These are phyloP conservation scores for Cotesia glomerata DNA, from an alignment of 1,140 invertebrate genomes.

Conservation along the genomic window DNA sequence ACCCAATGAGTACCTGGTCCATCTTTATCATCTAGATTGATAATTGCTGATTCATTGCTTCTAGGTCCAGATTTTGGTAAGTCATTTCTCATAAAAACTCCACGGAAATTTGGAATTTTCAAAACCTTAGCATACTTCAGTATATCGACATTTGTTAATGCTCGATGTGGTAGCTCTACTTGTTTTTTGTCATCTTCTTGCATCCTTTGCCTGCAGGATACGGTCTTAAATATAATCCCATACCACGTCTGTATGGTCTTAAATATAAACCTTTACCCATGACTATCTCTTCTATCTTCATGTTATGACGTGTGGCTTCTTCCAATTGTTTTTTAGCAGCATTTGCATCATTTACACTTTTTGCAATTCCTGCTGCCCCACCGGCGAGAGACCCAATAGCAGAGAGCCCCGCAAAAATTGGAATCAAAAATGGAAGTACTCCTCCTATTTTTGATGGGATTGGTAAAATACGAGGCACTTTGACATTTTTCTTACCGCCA, in stretches of 20 bases:
- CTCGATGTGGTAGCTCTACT: constrained; percentile 24
- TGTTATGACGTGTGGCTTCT: constrained; percentile 39
- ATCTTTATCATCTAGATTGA: constrained; percentile 29
- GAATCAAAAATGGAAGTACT: constrained; percentile 16
- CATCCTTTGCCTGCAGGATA: background rate
- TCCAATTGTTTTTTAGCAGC: constrained; percentile 40
- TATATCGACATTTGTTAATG: constrained; percentile 40
- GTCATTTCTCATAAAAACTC: constrained; percentile 41
- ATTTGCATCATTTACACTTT: constrained; percentile 38
- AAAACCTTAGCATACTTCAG: constrained; percentile 30
- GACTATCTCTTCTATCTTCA: constrained; percentile 46
- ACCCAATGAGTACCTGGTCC: constrained; percentile 43
- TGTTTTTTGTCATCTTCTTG: constrained; percentile 16
- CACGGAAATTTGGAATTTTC: constrained; percentile 38
- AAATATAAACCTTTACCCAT: constrained; percentile 44
- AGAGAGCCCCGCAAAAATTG: constrained; percentile 28
- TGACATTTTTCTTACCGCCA: constrained; percentile 1
- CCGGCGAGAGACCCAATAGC: constrained; percentile 25
- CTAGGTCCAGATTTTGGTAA: constrained; percentile 31
- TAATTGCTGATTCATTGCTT: constrained; percentile 20
- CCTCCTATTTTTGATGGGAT: constrained; percentile 13
- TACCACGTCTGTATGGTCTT: constrained; percentile 44
- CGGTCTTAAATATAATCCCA: constrained; percentile 31
- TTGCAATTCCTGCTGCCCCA: constrained; percentile 38
- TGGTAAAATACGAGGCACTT: constrained; percentile 17